A percentile compares a stretch with the other conserved stretches of the same genome.
phyloP scores from a whole-genome alignment of 2,888 invertebrate species.

The Tetragonisca angustula region DNA sequence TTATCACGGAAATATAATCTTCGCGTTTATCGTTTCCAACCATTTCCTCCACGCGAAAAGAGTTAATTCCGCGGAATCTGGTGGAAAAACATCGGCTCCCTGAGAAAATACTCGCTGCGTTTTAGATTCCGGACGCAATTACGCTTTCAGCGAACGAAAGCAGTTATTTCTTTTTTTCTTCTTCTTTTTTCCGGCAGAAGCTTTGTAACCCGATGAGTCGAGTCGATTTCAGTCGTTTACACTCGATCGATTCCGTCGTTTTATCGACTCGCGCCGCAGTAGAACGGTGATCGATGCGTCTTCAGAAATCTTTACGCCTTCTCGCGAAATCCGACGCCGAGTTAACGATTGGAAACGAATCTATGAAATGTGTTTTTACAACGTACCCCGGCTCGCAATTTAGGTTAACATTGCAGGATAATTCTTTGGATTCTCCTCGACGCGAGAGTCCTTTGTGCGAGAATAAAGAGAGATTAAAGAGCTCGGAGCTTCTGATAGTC shows the following conservation, averaged over 20 bases:
- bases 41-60: background rate
- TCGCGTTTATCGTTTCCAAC: background rate
- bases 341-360: background rate
- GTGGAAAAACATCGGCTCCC: background rate
- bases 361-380: background rate
- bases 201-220: background rate
- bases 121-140: conserved; percentile 38
- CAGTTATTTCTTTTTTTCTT: background rate
- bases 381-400: background rate
- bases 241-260: conserved; percentile 19
- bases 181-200: conserved; percentile 1
- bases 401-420: background rate
- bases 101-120: conserved; percentile 16
- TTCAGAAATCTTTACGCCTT: background rate
- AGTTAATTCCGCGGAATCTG: background rate
- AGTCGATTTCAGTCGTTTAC: conserved; percentile 31
- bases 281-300: background rate
- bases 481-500: background rate
- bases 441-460: too few relatives aligned
- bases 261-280: background rate
- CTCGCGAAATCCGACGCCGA: background rate
- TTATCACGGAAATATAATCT: too few relatives aligned
- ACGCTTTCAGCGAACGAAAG: conserved; percentile 24
- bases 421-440: background rate
- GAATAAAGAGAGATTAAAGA: background rate